Base-by-base conservation (phyloP, 23 tunicate genomes). In the Trididemnum nubilum region DNA sequence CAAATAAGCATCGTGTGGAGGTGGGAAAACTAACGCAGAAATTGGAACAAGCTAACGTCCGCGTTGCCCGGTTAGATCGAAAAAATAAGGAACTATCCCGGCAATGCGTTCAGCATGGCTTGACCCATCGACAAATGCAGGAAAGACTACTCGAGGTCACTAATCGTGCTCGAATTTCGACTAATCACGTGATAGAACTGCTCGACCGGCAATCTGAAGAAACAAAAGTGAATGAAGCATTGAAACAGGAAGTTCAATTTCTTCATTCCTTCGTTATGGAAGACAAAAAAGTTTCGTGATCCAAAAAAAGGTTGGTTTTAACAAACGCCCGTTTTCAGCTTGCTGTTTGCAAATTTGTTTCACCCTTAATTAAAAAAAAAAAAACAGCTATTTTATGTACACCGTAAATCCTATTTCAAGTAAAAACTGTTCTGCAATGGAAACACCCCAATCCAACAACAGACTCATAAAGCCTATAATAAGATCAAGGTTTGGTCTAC, bases 21-120 rank as follows among this genome's bases (percentile, higher is more conserved):
- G 52, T 81, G 23, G 97, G 97, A 44, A 61, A 54, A 40, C 51
- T 85, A 26, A 67, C 82, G 0, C 96, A 90, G 38, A 77, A 90
- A 27, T 85, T 86, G 40, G 74, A 67, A 33, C 37, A 31, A 33
- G 38, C 74, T 12, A 31, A 31, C 7, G 21, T 31, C 22, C 19
- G 38, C 2, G 38, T 33, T 33, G 22, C 25, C 38, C 31, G 74
- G 38, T 33, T 67, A 5, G 74, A 67, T 33, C 31, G 33, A n/a
- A 49, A 70, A 59, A 91, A 91, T 66, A 76, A 85, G 38, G 97
- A 91, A 18, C 69, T 91, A 44, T 89, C 89, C 39, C 63, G 81
- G 34, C 97, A 91, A 54, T 89, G 89, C 49, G 97, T 91, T 5
- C 81, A 91, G 38, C 97, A 91, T 65, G 97, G 97, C 37, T 18